Base-by-base conservation (phyloP, 2,888 invertebrate genomes). In the Rugalucina vietnamica region DNA sequence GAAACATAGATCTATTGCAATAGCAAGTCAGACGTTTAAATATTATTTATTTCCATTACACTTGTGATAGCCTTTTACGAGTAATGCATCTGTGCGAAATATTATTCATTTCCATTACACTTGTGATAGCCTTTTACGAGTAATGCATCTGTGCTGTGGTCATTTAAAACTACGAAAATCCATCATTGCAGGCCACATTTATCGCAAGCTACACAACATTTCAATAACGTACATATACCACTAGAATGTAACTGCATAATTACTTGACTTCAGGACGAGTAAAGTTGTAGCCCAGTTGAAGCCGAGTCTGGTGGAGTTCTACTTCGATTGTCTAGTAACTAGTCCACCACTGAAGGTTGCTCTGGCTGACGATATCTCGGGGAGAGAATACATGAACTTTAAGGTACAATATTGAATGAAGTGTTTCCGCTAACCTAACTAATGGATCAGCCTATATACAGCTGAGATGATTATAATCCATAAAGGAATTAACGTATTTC, bases 221-320 rank as follows among this genome's bases (percentile, higher is more conserved):
- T n/a, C n/a, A n/a, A n/a, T n/a, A n/a, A n/a, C n/a, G n/a, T n/a
- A n/a, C n/a, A n/a, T n/a, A n/a, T n/a, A n/a, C n/a, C n/a, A n/a
- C n/a, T 57, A 57, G 5, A 4, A 27, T 57, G 57, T 54, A 54
- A 54, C 34, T 70, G n/a, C n/a, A n/a, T n/a, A n/a, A n/a, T n/a
- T n/a, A n/a, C n/a, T n/a, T n/a, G n/a, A n/a, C n/a, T 79, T 36
- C 50, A 80, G 79, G 27, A 80, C 69, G 37, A 70, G 50, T 2
- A 80, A 80, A 50, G 14, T 74, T n/a, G n/a, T 75, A 24, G 34
- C 34, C 0, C 34, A 37, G 21, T 0, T 80, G 14, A 50, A 36
- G 27, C n/a, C 39, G 2, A 49, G 34, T 24, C 39, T 27, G 2
- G 70, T 70, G 0, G 54, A 24, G 18, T 75, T 49, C 21, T 49